Conservation (phyloP, 1,140 invertebrate genomes). For the Polyergus mexicanus region DNA sequence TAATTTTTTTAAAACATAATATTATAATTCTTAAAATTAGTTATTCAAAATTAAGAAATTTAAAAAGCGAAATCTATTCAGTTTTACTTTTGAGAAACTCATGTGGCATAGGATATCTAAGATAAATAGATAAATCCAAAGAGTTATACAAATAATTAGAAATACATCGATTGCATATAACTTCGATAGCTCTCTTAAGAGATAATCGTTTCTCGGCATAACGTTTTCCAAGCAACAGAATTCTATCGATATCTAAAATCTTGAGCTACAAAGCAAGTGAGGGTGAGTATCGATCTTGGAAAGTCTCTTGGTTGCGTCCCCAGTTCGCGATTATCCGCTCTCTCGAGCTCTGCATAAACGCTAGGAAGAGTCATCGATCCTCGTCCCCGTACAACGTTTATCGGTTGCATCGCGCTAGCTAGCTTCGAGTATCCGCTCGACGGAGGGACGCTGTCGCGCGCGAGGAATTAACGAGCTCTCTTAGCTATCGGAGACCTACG, state of each 20-base stretch:
- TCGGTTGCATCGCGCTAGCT: not conserved
- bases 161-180: not conserved
- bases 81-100: too few species aligned
- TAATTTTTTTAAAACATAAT: too few species aligned
- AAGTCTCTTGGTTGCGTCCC: not conserved
- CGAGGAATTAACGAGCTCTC: slow-evolving; percentile 70
- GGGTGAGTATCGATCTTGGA: not conserved
- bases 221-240: too few species aligned
- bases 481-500: slow-evolving; percentile 22
- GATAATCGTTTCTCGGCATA: not conserved
- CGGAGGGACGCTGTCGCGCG: not conserved
- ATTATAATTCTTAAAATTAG: too few species aligned
- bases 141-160: not conserved
- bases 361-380: slow-evolving; percentile 22
- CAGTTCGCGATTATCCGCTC: not conserved
- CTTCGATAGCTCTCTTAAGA: not conserved
- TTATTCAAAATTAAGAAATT: too few species aligned
- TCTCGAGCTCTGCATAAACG: not conserved
- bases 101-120: too few species aligned
- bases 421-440: slow-evolving; percentile 2
- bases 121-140: not conserved
- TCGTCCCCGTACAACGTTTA: not conserved
- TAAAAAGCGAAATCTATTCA: too few species aligned
- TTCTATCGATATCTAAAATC: not conserved
- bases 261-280: not conserved